Evolutionary conservation across 1,140 invertebrate genomes (phyloP).

Genomic region (Probaryconus sp.): DNA sequence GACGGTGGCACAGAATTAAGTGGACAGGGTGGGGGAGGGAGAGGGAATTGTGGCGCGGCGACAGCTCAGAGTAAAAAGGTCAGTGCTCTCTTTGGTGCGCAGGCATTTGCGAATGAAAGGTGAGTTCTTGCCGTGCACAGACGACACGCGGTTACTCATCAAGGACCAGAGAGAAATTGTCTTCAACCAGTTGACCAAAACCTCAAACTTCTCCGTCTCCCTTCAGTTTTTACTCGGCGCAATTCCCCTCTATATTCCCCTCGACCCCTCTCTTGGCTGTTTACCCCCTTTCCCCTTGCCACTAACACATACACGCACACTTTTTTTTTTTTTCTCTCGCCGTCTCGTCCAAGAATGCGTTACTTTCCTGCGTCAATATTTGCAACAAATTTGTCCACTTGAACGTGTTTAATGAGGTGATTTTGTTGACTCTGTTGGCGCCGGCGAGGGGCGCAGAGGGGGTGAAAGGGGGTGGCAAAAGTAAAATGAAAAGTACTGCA

Average conservation of each 20-base stretch:
- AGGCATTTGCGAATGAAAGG: conserved; percentile 71
- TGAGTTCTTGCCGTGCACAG: conserved; percentile 70
- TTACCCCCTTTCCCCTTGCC: conserved; percentile 4
- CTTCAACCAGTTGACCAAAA: conserved; percentile 71
- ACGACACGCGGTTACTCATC: conserved; percentile 73
- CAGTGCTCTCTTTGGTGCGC: conserved; percentile 66
- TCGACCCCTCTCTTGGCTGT: neutral
- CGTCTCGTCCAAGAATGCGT: conserved; percentile 46
- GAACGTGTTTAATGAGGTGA: conserved; percentile 12
- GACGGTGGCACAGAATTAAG: conserved; percentile 42
- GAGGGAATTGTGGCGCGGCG: conserved; percentile 49
- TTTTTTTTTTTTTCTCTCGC: conserved; percentile 12
- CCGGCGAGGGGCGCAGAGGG: conserved; percentile 15
- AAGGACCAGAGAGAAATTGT: conserved; percentile 70
- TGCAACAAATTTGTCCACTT: conserved; percentile 40
- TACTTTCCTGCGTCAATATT: conserved; percentile 57
- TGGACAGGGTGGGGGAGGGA: neutral
- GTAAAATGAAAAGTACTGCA: neutral
- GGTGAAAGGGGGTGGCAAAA: conserved; percentile 13
- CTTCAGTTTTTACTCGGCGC: conserved; percentile 11
- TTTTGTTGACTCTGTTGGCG: conserved; percentile 6
- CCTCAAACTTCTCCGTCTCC: conserved; percentile 62
- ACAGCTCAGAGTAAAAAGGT: conserved; percentile 71
- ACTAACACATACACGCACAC: too few relatives aligned
- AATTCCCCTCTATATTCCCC: conserved; percentile 20